phyloP scores from a whole-genome alignment of 2,888 invertebrate species.

The Argyresthia albistria region DNA sequence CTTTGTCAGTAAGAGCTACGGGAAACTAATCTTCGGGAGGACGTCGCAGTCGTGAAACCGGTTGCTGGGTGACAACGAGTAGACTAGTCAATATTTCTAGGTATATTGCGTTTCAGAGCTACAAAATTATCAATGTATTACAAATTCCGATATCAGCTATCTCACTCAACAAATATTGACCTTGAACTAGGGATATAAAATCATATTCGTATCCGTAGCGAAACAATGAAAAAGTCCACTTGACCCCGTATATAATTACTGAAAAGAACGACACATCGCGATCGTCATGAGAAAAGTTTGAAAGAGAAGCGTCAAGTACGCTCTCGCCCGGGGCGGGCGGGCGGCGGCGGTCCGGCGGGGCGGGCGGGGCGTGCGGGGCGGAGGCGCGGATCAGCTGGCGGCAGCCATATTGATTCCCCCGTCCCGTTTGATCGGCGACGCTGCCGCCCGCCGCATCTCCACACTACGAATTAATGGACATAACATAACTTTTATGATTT shows the following conservation, averaged over 20 bases:
- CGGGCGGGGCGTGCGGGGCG: constrained; percentile 7
- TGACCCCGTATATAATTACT: background rate
- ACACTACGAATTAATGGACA: constrained; percentile 60
- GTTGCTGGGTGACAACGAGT: too few relatives aligned
- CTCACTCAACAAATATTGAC: too few relatives aligned
- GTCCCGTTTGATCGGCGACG: constrained; percentile 63
- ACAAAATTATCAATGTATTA: too few relatives aligned
- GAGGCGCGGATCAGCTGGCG: constrained; percentile 64
- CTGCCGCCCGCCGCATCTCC: constrained; percentile 38
- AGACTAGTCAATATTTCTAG: too few relatives aligned
- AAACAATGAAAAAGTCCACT: background rate
- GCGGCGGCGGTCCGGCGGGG: constrained; percentile 4
- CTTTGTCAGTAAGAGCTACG: too few relatives aligned
- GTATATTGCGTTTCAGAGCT: too few relatives aligned
- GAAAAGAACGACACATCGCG: constrained; percentile 16
- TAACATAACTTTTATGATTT: constrained; percentile 71
- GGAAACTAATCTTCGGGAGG: too few relatives aligned
- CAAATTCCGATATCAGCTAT: too few relatives aligned
- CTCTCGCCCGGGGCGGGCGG: constrained; percentile 23
- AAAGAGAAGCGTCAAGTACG: constrained; percentile 49
- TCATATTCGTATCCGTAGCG: background rate
- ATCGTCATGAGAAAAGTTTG: constrained; percentile 25
- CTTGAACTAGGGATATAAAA: too few relatives aligned
- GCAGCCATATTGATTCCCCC: constrained; percentile 70
- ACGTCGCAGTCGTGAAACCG: too few relatives aligned